phyloP scores from a whole-genome alignment of 2,888 invertebrate genomes.

The Agonopterix alstromeriana region DNA sequence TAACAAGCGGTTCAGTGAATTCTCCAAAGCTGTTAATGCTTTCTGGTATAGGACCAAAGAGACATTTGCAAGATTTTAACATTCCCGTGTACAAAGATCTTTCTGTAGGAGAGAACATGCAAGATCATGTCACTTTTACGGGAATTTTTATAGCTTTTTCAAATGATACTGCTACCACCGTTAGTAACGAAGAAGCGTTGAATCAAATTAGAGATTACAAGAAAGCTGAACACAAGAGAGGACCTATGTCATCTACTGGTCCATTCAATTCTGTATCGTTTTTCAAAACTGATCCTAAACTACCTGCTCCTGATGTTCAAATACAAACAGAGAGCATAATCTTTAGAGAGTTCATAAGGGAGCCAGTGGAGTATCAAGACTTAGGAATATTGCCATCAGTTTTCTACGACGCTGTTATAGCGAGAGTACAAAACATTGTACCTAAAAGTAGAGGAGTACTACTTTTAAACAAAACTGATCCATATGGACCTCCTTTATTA shows the following conservation, averaged over 20 bases:
- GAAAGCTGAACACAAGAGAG: constrained; percentile 38
- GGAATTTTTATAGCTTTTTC: constrained; percentile 68
- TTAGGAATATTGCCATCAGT: constrained; percentile 63
- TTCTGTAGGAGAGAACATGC: constrained; percentile 55
- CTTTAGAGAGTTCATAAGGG: constrained; percentile 30
- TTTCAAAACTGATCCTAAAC: constrained; percentile 61
- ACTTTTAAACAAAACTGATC: constrained; percentile 79
- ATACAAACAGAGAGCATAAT: constrained; percentile 51
- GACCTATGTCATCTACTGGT: constrained; percentile 73
- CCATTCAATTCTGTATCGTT: constrained; percentile 75
- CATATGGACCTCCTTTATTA: constrained; percentile 81
- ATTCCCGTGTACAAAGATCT: constrained; percentile 41
- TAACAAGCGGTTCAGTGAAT: constrained; percentile 45
- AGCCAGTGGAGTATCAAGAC: constrained; percentile 43
- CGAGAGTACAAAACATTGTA: constrained; percentile 71
- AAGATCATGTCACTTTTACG: constrained; percentile 57
- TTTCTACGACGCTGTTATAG: constrained; percentile 76
- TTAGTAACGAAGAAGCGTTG: constrained; percentile 46
- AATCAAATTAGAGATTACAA: constrained; percentile 45
- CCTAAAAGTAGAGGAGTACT: constrained; percentile 79
- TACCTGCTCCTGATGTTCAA: constrained; percentile 79
- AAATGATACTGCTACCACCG: constrained; percentile 64
- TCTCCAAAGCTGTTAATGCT: constrained; percentile 51
- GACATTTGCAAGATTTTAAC: constrained; percentile 31
- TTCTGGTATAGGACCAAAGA: constrained; percentile 52